Base-by-base conservation (phyloP, 2,113 vertebrate genomes). In the Rattus rattus region DNA sequence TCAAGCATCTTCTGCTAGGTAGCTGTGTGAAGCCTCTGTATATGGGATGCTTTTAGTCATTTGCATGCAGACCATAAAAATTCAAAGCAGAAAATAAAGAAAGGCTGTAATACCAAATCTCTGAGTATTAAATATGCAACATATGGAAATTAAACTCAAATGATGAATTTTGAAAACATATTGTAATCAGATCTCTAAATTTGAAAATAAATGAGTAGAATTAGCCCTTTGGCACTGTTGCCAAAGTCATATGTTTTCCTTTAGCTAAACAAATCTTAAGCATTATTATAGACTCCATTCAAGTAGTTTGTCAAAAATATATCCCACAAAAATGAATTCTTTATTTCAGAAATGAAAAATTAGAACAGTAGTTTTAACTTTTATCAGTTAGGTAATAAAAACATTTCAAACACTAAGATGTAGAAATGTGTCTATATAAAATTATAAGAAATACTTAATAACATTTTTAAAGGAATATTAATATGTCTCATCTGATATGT, bases 81-180 rank as follows among this genome's bases (percentile, higher is more conserved):
- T 36, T 83, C 49, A 20, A 95, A 90, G n/a, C 20, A 54, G 47
- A 94, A 93, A 93, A 90, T 90, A 84, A 92, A n/a, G 24, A 77
- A 67, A 70, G 43, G 86, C 86, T 59, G 47, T n/a, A 94, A 91
- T 75, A n/a, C 2, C 30, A 96, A 65, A 72, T 92, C 63, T 28
- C 85, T 95, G 87, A 73, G 56, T 59, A 96, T 91, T 95, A 96
- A 97, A 91, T 83, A 92, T 52, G 88, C 0, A 93, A 69, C 33
- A 56, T 95, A 92, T 97, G 90, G 47, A 95, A 59, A 93, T 98
- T 94, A 92, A 30, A 92, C 0, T 63, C 92, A 92, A 93, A 83
- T 87, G 96, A 92, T 69, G 54, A 93, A 52, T 93, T 93, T 94
- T 96, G 56, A 77, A 47, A 69, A 19, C 94, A 90, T 72, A 95